phyloP scores from a whole-genome alignment of 2,797 vertebrate genomes.

The Florisuga fusca region DNA sequence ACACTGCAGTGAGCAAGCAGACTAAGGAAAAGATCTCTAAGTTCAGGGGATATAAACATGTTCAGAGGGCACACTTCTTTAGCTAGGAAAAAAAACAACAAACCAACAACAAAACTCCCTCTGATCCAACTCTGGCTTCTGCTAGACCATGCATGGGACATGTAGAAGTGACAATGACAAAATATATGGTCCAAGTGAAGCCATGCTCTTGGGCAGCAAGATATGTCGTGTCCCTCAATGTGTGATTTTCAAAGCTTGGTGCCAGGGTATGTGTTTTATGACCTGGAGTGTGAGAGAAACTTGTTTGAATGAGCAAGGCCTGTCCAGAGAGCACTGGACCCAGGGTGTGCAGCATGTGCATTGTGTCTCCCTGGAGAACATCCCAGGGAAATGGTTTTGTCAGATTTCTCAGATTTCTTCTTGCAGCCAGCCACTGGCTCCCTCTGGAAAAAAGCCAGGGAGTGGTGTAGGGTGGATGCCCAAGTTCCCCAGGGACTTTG shows the following conservation, averaged over 20 bases:
- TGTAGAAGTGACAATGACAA: not conserved
- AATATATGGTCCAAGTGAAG: not conserved
- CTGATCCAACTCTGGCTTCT: not conserved
- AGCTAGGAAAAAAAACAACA: not conserved
- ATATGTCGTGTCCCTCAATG: not conserved
- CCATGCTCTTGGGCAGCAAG: not conserved
- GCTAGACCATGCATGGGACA: not conserved
- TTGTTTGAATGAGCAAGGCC: not conserved
- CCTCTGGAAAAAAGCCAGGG: not conserved
- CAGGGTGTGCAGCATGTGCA: not conserved
- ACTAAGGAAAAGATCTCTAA: not conserved
- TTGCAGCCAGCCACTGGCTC: not conserved
- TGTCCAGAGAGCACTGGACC: not conserved
- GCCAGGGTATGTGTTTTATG: not conserved
- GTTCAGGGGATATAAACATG: not conserved
- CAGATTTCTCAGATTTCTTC: not conserved
- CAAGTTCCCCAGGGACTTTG: not conserved
- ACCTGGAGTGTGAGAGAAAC: not conserved
- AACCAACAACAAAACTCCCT: not conserved
- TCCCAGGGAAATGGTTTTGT: not conserved
- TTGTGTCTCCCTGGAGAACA: not conserved
- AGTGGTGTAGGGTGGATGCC: not conserved
- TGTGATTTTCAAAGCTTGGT: not conserved
- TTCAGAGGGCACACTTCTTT: not conserved
- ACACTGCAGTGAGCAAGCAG: not conserved